These are phyloP conservation scores for Lepidurus couesii DNA, from an alignment of 1,140 invertebrate species.

Conservation along the genomic window DNA sequence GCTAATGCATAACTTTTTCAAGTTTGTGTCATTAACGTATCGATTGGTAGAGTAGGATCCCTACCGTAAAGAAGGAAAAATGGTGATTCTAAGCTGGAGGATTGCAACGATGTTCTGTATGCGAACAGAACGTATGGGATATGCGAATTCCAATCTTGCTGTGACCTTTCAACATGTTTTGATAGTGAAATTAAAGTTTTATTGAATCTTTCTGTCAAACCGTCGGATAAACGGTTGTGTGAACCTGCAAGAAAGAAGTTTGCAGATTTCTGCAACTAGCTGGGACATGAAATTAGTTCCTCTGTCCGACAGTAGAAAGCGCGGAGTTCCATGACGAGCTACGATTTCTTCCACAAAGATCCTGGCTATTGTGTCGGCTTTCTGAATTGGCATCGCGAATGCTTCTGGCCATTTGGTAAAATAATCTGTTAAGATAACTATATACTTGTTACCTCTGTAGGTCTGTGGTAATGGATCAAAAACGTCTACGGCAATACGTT, in stretches of 20 bases:
- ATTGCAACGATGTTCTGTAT: background rate
- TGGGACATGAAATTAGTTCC: constrained; percentile 12
- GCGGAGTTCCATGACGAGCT: background rate
- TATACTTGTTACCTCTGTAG: constrained; percentile 22
- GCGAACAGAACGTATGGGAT: background rate
- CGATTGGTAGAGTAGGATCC: background rate
- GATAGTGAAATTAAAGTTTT: background rate
- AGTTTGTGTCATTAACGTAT: background rate
- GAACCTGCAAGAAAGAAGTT: background rate
- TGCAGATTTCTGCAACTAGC: background rate
- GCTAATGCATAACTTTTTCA: background rate
- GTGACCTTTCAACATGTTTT: background rate
- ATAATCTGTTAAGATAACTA: constrained; percentile 24
- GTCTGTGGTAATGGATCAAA: constrained; percentile 7
- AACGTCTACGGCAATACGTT: constrained; percentile 24
- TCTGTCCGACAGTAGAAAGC: background rate
- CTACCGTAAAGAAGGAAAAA: background rate
- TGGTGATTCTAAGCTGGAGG: background rate
- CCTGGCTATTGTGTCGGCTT: background rate
- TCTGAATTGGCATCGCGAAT: background rate
- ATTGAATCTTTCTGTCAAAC: background rate
- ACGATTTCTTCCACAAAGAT: background rate
- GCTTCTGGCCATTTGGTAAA: constrained; percentile 28
- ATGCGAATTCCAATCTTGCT: background rate
- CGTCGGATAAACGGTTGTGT: background rate